Conservation (phyloP, 2,797 vertebrate genomes). For the Florisuga fusca region DNA sequence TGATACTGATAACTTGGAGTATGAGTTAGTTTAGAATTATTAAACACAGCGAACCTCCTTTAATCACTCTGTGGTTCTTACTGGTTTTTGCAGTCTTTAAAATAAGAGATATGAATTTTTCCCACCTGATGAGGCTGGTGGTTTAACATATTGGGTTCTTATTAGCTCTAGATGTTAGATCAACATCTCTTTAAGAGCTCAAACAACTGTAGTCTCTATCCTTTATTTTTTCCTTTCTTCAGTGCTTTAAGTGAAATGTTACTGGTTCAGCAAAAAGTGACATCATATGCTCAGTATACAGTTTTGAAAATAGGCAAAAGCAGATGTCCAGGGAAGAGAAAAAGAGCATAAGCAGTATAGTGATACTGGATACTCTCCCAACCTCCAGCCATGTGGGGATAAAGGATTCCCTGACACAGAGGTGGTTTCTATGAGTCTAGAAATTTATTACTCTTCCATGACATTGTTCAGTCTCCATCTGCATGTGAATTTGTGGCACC, state of each 20-base stretch:
- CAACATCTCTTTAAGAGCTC: background rate
- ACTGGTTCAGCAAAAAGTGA: background rate
- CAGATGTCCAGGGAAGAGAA: background rate
- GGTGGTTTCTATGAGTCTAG: background rate
- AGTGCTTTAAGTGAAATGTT: background rate
- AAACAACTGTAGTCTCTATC: background rate
- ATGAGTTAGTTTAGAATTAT: background rate
- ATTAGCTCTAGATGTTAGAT: background rate
- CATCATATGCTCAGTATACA: background rate
- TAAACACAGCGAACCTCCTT: background rate
- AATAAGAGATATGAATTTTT: background rate
- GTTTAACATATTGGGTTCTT: background rate
- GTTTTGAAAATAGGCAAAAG: background rate
- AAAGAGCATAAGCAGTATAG: background rate
- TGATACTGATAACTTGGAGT: background rate
- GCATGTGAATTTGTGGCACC: background rate
- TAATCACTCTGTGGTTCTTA: background rate
- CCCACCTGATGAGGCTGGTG: background rate
- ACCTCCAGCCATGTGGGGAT: background rate
- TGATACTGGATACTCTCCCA: background rate
- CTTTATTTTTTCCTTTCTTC: background rate
- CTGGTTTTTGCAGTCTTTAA: background rate
- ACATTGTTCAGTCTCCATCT: background rate
- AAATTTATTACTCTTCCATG: background rate
- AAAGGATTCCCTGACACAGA: background rate